Conservation (phyloP, 2,888 invertebrate genomes). For the Callinectes sapidus region DNA sequence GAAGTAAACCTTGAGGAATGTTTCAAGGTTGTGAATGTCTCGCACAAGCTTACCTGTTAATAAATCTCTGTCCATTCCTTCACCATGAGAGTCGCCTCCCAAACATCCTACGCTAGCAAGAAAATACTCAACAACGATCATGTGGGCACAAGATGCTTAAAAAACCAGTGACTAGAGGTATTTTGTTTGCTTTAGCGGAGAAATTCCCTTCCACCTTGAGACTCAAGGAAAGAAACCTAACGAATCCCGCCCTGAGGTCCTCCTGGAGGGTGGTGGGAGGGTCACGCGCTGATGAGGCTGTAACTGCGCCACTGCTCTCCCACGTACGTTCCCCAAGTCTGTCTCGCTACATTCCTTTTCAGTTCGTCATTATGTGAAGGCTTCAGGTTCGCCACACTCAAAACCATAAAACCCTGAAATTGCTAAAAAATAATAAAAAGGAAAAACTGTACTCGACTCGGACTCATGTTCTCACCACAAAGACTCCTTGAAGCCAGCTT, state of each 20-base stretch:
- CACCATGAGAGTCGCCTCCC: background rate
- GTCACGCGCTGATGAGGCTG: slow-evolving; percentile 9
- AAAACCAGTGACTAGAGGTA: background rate
- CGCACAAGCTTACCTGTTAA: background rate
- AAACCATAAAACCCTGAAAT: background rate
- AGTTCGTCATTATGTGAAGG: background rate
- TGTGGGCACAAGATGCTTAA: background rate
- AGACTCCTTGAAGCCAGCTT: background rate
- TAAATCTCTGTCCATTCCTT: background rate
- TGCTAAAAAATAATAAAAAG: background rate
- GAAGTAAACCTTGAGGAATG: background rate
- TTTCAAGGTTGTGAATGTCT: background rate
- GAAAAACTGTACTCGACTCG: background rate
- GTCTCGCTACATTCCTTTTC: slow-evolving; percentile 31
- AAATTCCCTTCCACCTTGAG: background rate
- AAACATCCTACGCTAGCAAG: background rate
- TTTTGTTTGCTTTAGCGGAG: background rate
- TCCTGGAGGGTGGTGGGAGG: background rate
- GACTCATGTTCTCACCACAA: background rate
- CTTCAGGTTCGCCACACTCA: background rate
- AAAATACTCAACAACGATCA: background rate
- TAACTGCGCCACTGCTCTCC: slow-evolving; percentile 23
- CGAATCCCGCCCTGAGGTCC: background rate
- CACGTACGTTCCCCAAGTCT: slow-evolving; percentile 12
- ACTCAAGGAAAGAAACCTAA: background rate